Percentiles rank a stretch among this genome's conserved stretches.
Conservation (phyloP, 2,113 vertebrate genomes). For the Erythrolamprus reginae region DNA sequence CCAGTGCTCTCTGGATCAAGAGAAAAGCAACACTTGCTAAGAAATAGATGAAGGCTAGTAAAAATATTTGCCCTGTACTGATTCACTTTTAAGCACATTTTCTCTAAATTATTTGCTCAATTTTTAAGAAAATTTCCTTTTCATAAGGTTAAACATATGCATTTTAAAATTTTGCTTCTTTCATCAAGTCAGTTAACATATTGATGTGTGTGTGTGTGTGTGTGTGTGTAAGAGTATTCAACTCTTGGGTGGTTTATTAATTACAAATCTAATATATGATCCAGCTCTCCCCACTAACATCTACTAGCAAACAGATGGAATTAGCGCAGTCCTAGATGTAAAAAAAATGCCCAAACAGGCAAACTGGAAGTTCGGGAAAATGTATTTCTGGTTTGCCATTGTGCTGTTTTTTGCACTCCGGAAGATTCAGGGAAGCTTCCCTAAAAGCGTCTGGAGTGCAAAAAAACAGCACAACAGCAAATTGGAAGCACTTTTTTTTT, state of each 20-base stretch:
- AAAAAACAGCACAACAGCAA: no score
- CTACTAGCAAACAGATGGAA: constrained; percentile 43
- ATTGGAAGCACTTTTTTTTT: no score
- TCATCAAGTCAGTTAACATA: constrained; percentile 20
- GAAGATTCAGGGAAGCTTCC: no score
- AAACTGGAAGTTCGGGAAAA: no score
- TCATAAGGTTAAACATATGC: not conserved
- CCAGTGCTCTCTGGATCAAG: not conserved
- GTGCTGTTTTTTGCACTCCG: no score
- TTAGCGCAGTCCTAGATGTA: constrained; percentile 48
- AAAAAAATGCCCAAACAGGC: no score
- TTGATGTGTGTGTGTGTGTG: not conserved
- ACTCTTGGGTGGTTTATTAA: constrained; percentile 26
- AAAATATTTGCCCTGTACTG: not conserved
- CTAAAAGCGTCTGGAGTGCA: no score
- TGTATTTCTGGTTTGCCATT: no score
- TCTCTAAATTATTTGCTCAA: not conserved
- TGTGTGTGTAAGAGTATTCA: not conserved
- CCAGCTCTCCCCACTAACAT: constrained; percentile 28
- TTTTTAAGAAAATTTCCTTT: not conserved
- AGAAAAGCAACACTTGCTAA: not conserved
- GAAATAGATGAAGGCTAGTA: not conserved
- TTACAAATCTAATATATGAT: constrained; percentile 39
- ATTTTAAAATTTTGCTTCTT: constrained; percentile 6
- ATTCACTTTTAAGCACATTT: not conserved